Evolutionary conservation across 2,113 vertebrate genomes (phyloP), one percentile per base, ranked within the genome.

Genomic region (Sinocyclocheilus rhinocerous): DNA sequence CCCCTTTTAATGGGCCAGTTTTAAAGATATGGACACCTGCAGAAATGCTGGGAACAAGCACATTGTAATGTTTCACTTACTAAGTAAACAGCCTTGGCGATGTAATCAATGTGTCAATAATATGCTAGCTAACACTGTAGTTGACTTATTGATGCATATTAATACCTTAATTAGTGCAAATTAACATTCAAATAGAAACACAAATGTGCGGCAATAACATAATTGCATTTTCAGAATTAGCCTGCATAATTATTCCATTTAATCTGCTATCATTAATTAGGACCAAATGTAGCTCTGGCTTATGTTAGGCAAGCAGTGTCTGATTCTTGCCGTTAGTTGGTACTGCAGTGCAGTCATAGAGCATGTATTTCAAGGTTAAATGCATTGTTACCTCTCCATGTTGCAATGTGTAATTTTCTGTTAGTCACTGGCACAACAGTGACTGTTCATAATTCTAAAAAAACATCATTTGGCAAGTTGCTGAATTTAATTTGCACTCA

Each of bases 131-230:
- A 72, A 67, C 26, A 72, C 81, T 73, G 26, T 57, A 86, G 79
- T 84, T 86, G 85, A 87, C 86, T 80, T 85, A 88, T 85, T 88
- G 81, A 87, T 82, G 85, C 90, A 83, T 87, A 86, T 87, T 90
- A 80, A 91, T 89, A 81, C 82, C 79, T 86, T 88, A 78, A 90
- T 90, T 90, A 90, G 84, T 22, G 82, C 85, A 88, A 89, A 90
- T 89, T 86, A 89, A 79, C 80, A 88, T 85, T 85, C 81, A 88
- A 59, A 89, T 83, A 24, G 86, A 85, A 86, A 86, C 86, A 79
- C 80, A 88, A 90, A 88, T 82, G 76, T 65, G 82, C 73, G 48
- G 82, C 83, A 90, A 87, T 89, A 75, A 65, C 59, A 45, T 90
- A 89, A 90, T 89, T 88, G 84, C 85, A 80, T 86, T 90, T 88